Base-by-base conservation (phyloP, 1,140 invertebrate genomes). In the Linepithema humile region DNA sequence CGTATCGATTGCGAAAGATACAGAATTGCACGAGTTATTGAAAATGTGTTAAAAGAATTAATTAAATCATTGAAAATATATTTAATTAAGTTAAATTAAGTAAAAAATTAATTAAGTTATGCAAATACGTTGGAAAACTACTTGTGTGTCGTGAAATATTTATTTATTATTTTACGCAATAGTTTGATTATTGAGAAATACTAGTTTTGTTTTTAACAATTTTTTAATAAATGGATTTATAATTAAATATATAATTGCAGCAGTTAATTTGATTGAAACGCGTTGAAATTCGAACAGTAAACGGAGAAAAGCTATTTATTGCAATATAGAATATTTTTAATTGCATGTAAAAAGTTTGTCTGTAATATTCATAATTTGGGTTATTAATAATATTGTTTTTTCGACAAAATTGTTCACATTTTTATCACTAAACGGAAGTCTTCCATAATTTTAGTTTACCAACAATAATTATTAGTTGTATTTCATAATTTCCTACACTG, bases 21-120 rank as follows among this genome's bases (percentile, higher is more conserved):
- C 15, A 9, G 12, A 65, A 9, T 65, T 23, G 7, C 38, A 43
- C 20, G 1, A 65, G 4, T 20, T 35, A n/a, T 38, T 65, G 40
- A 1, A 26, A 48, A 48, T 23, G 26, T 77, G 59, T 50, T 77
- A 48, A n/a, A n/a, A n/a, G n/a, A n/a, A 77, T 77, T 62, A 29
- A 12, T 62, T 64, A 26, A 32, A 29, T 35, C 57, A 75, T 75
- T n/a, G 15, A 15, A 35, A 77, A 38, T 50, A 50, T 20, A 64
- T 48, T 74, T 10, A 38, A 12, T 20, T 9, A 15, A n/a, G 6
- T 40, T 2, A 20, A 35, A 1, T 10, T n/a, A 62, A 20, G n/a
- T 6, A 23, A 40, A 17, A n/a, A n/a, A n/a, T n/a, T n/a, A n/a
- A n/a, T n/a, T 2, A 20, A 35, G 3, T 10, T n/a, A 62, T 38